A percentile compares a stretch with the other conserved stretches of the same genome.
Evolutionary conservation across 2,888 invertebrate genomes (phyloP).

Genomic region (Hirtodrosophila cameraria): DNA sequence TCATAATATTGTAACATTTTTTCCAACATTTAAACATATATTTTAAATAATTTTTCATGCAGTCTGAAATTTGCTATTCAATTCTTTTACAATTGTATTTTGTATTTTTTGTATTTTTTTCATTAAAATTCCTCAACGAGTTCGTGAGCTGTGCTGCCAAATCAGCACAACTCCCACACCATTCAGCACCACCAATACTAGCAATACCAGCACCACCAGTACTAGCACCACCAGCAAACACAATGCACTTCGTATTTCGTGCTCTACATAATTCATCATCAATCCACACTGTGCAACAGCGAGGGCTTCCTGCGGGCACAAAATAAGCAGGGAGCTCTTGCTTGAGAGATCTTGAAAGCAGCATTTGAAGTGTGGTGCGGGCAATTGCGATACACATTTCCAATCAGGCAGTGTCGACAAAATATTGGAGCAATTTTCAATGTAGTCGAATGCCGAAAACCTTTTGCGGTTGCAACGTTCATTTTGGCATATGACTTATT

Average conservation of each 20-base stretch:
- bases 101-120: constrained; percentile 37
- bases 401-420: constrained; percentile 65
- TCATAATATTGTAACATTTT: not conserved
- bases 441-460: constrained; percentile 38
- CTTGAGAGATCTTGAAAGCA: not conserved
- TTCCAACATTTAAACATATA: constrained; percentile 3
- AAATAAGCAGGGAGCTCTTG: constrained; percentile 27
- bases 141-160: constrained; percentile 68
- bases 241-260: constrained; percentile 76
- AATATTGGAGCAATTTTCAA: constrained; percentile 77
- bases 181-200: constrained; percentile 19
- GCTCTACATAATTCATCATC: constrained; percentile 84
- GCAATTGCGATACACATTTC: constrained; percentile 58
- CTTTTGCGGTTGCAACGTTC: constrained; percentile 41
- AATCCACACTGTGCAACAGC: constrained; percentile 65
- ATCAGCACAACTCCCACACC: constrained; percentile 72
- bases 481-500: constrained; percentile 69
- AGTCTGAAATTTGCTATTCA: constrained; percentile 28
- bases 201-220: constrained; percentile 12
- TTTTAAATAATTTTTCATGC: constrained; percentile 24
- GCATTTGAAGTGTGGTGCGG: not conserved
- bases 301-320: constrained; percentile 59
- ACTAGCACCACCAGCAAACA: constrained; percentile 29
- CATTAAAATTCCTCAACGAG: constrained; percentile 70
- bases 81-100: constrained; percentile 39